Base-by-base conservation (phyloP, 92 coral and sea anemone genomes). In the Porites cylindrica region DNA sequence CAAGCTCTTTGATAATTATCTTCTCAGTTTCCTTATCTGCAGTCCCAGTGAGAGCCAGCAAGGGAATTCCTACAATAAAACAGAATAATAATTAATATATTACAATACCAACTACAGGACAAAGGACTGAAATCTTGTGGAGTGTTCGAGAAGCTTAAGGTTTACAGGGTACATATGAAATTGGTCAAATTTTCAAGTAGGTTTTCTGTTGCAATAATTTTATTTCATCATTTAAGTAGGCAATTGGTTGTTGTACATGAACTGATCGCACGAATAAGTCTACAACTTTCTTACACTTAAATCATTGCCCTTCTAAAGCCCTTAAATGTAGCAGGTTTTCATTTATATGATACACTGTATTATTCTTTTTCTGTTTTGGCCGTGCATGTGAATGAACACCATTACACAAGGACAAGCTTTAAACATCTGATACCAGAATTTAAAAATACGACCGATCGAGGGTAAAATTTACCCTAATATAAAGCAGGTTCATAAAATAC, bases 31-130 rank as follows among this genome's bases (percentile, higher is more conserved):
- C 63, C 70, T 54, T 51, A 24, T 90, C 90, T 58, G 87, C 93
- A 51, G 93, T 90, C 9, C 87, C 93, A 58, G 93, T 90, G 23
- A 90, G 79, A 51, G 93, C 90, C 76, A 88, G 66, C 14, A 88
- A 53, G 75, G 91, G 91, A 54, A 54, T 76, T 75, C 66, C 80
- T 76, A 71, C 54, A 71, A 69, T 69, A 23, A 69, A 66, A 66
- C 71, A 69, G 51, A 69, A 69, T 23, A 69, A 69, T 69, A 23
- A 23, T 69, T 24, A 0, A 23, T 69, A 69, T 69, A 69, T 24
- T 69, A 24, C 51, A 23, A 69, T 24, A 23, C 73, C 23, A 69
- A 26, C 29, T 26, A 69, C 73, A 66, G 71, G 71, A 66, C 71
- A 66, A 66, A 66, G 71, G 71, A 66, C 71, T 66, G 29, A 66